A percentile compares a stretch with the other conserved stretches of the same genome.
Evolutionary conservation across 2,797 vertebrate species (phyloP).

Genomic region (Epinephelus awoara): DNA sequence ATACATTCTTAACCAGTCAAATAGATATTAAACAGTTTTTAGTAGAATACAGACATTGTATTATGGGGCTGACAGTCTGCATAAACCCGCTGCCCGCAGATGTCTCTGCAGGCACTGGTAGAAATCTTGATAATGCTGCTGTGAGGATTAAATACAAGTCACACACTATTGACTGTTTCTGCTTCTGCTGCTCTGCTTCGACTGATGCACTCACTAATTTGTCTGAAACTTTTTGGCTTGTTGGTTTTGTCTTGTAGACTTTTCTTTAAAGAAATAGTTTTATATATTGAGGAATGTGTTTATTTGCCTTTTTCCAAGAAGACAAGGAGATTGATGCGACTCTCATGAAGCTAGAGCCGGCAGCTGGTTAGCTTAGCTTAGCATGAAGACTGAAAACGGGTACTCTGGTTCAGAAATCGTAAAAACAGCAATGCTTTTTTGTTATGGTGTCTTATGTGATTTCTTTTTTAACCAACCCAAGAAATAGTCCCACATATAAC

Average conservation of each 20-base stretch:
- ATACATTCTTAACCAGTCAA: slow-evolving; percentile 5
- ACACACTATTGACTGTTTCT: background rate
- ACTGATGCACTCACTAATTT: background rate
- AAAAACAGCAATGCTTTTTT: too few relatives aligned
- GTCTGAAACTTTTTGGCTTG: background rate
- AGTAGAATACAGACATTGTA: slow-evolving; percentile 5
- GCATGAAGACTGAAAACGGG: too few relatives aligned
- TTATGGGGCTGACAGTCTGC: background rate
- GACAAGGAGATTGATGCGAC: too few relatives aligned
- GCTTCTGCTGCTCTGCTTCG: background rate
- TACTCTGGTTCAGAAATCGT: too few relatives aligned
- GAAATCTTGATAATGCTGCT: too few relatives aligned
- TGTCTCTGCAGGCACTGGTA: background rate
- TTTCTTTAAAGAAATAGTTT: background rate
- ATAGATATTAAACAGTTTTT: slow-evolving; percentile 7
- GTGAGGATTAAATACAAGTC: background rate
- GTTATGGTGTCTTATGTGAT: too few relatives aligned
- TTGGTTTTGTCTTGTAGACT: background rate
- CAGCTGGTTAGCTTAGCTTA: too few relatives aligned
- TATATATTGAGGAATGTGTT: background rate
- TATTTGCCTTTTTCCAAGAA: too few relatives aligned
- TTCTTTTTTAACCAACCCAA: too few relatives aligned
- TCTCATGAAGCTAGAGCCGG: too few relatives aligned
- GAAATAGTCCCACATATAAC: too few relatives aligned
- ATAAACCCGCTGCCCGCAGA: background rate